Evolutionary conservation across 2,113 vertebrate species (phyloP), one percentile per base, ranked within the genome.

Genomic region (Austrofundulus limnaeus): DNA sequence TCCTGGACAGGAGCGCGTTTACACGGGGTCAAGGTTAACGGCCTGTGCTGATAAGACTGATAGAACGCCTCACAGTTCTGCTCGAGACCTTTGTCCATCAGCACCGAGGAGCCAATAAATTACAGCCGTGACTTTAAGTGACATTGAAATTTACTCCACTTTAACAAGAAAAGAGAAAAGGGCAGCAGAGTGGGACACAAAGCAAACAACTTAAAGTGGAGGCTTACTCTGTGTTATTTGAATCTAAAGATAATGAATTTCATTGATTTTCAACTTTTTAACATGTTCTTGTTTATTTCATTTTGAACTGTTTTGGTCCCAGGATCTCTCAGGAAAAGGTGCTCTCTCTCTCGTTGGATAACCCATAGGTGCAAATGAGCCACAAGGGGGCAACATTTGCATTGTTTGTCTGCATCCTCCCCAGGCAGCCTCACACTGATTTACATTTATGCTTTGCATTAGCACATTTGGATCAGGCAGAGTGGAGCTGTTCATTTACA

Each of bases 341-440:
- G 19, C 2, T 21, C 23, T 42, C 38, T 60, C 38, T 69, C 43
- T 61, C 73, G 38, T 47, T 80, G 39, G 53, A 71, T 47, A 74
- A 74, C 80, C 69, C 83, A 80, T 64, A 82, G 84, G 71, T 72
- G 63, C 63, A 63, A 59, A 71, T 10, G 16, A 57, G 71, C 96
- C 97, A 98, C 96, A 94, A 96, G 96, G 94, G 94, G 97, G 96
- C 97, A 96, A 94, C 94, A 92, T 91, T 93, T 93, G 93, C 93
- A 90, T 89, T 96, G 94, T 96, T 92, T 89, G 75, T 91, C 90
- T 92, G 83, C 82, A 69, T 78, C 65, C 55, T 87, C 80, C 79
- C 64, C 49, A 60, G 61, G 75, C 42, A 66, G 55, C 21, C 77
- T 43, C 78, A 52, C 56, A 53, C 70, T 77, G 66, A 90, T 91